Conservation (phyloP, 2,888 invertebrate genomes). For the Meghimatium bilineatum region DNA sequence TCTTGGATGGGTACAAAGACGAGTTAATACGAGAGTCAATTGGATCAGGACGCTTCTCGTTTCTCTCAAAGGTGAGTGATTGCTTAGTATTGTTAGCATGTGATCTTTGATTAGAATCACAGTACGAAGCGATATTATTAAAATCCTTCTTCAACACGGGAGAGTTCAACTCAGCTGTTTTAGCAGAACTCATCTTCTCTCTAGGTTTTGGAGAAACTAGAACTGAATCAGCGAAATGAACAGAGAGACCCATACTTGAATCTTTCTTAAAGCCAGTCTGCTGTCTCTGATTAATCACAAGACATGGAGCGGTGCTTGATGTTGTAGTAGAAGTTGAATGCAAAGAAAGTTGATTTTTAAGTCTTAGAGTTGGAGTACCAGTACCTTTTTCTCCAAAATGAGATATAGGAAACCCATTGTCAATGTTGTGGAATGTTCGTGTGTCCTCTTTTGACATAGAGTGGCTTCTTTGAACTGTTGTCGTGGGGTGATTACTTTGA, state of each 20-base stretch:
- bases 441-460: slow-evolving; percentile 21
- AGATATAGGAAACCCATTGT: not conserved
- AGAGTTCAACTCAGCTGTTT: not conserved
- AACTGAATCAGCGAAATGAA: slow-evolving; percentile 37
- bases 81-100: slow-evolving; percentile 13
- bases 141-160: slow-evolving; percentile 8
- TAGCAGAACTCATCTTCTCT: not conserved
- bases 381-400: not conserved
- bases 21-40: not conserved
- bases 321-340: not conserved
- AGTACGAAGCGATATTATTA: not conserved
- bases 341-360: not conserved
- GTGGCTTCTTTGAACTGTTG: slow-evolving; percentile 17
- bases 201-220: not conserved
- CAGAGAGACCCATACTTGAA: slow-evolving; percentile 7
- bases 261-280: slow-evolving; percentile 27
- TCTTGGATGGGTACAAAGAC: not conserved
- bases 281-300: slow-evolving; percentile 6
- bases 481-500: not conserved
- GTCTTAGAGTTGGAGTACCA: not conserved
- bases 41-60: not conserved
- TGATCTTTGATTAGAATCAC: slow-evolving; percentile 21
- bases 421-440: not conserved
- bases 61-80: not conserved
- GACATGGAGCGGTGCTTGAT: not conserved